Percentiles rank a stretch among this genome's conserved stretches.
phyloP scores from a whole-genome alignment of 2,113 vertebrate species.

The Myrmecobius fasciatus region DNA sequence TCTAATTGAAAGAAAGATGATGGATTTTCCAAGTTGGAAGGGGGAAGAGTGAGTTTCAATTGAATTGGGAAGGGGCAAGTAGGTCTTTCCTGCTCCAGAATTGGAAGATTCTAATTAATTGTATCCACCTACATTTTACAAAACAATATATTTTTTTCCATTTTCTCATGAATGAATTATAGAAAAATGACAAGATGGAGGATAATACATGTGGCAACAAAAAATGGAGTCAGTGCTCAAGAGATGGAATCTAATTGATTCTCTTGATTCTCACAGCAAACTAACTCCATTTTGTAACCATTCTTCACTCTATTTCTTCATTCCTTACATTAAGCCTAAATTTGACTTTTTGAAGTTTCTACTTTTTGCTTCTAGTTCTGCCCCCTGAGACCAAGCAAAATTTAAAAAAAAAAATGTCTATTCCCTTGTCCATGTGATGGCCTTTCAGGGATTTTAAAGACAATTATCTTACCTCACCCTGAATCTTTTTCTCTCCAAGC shows the following conservation, averaged over 20 bases:
- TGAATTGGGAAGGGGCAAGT: neutral
- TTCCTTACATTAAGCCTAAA: neutral
- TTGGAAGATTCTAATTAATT: neutral
- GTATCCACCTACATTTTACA: neutral
- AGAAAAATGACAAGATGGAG: neutral
- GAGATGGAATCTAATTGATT: neutral
- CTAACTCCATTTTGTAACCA: neutral
- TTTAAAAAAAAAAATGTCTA: neutral
- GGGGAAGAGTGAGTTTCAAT: neutral
- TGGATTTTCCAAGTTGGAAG: neutral
- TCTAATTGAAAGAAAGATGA: neutral
- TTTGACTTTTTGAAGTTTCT: neutral
- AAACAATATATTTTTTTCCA: neutral
- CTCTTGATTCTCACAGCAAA: neutral
- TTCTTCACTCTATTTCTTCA: neutral
- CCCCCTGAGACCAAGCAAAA: neutral
- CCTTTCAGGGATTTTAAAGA: neutral
- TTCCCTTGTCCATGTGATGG: neutral
- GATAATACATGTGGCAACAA: neutral
- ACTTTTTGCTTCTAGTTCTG: neutral
- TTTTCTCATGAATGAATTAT: neutral
- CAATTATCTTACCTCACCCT: neutral
- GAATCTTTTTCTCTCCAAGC: too few species aligned
- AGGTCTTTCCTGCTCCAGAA: neutral
- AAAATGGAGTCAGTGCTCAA: neutral